phyloP scores from a whole-genome alignment of 2,797 vertebrate species.

The Pterois miles region DNA sequence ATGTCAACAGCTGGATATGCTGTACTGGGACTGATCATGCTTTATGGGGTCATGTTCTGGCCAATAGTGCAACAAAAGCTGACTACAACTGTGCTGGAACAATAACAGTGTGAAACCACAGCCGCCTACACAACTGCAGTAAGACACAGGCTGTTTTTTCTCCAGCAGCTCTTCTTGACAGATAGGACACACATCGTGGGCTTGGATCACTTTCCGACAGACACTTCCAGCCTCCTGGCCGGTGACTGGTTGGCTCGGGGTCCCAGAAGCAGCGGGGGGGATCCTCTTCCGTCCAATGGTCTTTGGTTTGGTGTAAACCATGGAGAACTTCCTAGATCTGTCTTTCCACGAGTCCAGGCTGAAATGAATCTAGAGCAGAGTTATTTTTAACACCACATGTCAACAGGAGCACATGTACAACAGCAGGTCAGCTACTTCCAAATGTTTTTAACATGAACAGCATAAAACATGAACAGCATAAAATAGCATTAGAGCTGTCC shows the following conservation, averaged over 20 bases:
- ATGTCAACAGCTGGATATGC: slow-evolving; percentile 36
- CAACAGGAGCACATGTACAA: not conserved
- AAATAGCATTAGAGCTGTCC: too few relatives aligned
- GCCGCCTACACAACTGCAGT: slow-evolving; percentile 78
- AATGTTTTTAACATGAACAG: not conserved
- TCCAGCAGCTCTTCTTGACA: slow-evolving; percentile 82
- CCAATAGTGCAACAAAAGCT: slow-evolving; percentile 5
- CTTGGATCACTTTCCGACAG: slow-evolving; percentile 64
- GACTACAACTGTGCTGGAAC: not conserved
- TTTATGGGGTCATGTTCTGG: slow-evolving; percentile 37
- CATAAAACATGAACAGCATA: not conserved
- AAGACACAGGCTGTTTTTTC: slow-evolving; percentile 79
- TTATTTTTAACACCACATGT: slow-evolving; percentile 11
- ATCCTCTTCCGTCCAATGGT: slow-evolving; percentile 11
- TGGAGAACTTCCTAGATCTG: slow-evolving; percentile 80
- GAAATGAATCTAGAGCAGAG: slow-evolving; percentile 71
- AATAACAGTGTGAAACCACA: not conserved
- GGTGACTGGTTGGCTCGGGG: not conserved
- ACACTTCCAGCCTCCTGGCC: slow-evolving; percentile 45
- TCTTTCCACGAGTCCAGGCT: slow-evolving; percentile 80
- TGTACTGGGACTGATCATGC: not conserved
- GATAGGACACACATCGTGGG: slow-evolving; percentile 83
- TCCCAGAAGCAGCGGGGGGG: not conserved
- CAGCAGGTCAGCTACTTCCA: not conserved
- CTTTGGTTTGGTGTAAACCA: slow-evolving; percentile 49